phyloP scores from a whole-genome alignment of 2,113 vertebrate species.

The Carollia perspicillata region DNA sequence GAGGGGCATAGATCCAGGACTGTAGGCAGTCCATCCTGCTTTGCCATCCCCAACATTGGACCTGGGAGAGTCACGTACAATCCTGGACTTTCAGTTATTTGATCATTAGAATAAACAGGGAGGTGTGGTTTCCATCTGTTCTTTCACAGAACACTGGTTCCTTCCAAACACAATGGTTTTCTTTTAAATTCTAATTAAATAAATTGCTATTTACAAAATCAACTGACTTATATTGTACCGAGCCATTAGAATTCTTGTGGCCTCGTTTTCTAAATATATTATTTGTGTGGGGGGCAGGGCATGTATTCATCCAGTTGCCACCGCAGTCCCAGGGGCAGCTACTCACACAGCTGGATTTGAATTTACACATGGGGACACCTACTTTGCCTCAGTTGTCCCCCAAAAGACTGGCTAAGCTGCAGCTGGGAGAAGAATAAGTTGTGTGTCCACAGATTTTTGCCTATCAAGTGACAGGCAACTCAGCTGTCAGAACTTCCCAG shows the following conservation, averaged over 20 bases:
- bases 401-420: not conserved
- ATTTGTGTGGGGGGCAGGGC: rapidly evolving
- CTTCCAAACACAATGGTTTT: not conserved
- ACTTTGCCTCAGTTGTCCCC: not conserved
- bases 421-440: not conserved
- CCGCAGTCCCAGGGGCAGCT: rapidly evolving
- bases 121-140: rapidly evolving
- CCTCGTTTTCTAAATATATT: not conserved
- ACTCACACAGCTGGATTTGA: not conserved
- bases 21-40: not conserved
- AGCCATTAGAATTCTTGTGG: not conserved
- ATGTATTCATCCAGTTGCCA: not conserved
- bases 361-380: not conserved
- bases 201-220: not conserved
- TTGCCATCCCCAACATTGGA: not conserved
- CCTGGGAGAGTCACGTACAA: too few species aligned
- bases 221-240: not conserved
- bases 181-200: not conserved
- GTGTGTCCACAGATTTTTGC: not conserved
- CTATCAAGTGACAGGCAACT: not conserved
- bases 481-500: not conserved
- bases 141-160: not conserved
- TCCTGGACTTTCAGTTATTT: too few species aligned
- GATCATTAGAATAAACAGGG: not conserved
- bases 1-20: not conserved